Evolutionary conservation across 2,797 vertebrate genomes (phyloP), one percentile per base, ranked within the genome.

Genomic region (Meriones psammophilus): DNA sequence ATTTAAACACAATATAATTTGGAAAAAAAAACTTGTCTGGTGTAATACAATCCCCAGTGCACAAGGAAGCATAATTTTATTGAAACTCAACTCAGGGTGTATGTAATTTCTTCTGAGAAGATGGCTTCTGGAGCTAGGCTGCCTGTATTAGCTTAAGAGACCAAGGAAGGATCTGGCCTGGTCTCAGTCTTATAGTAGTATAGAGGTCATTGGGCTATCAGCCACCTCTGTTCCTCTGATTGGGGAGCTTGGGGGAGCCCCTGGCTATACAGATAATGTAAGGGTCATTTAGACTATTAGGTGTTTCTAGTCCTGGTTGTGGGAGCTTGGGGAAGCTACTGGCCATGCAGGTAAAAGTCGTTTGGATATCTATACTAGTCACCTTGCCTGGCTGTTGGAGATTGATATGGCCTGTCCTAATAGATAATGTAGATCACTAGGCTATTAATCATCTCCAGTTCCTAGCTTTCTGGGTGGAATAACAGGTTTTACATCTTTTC

Each of bases 91-190:
- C 62, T 68, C 17, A 12, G 62, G 10, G 42, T 68, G 50, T 18
- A n/a, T 68, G 83, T n/a, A 18, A 85, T 68, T 84, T 85, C 83
- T 85, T 85, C 62, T 12, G 24, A 85, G 83, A 85, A 85, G 62
- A 68, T n/a, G 5, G 42, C 42, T 68, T 68, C 83, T 85, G 64
- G 18, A 85, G 42, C 13, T 50, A 22, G 83, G 30, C 83, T 68
- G 42, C 26, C 30, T 85, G 3, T 50, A 8, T 46, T 85, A 85
- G 62, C 42, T 24, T 85, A 13, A 68, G 26, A 42, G 18, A 28
- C 28, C 46, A 85, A 14, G 42, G 39, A 33, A 46, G 62, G 28
- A 20, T 50, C 83, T 50, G 42, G 10, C 6, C 62, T 85, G 42
- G 30, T 50, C 83, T 66, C 64, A 20, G 33, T 85, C 30, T 46